Base-by-base conservation (phyloP, 2,888 invertebrate species). In the Mesorhabditis spiculigera region DNA sequence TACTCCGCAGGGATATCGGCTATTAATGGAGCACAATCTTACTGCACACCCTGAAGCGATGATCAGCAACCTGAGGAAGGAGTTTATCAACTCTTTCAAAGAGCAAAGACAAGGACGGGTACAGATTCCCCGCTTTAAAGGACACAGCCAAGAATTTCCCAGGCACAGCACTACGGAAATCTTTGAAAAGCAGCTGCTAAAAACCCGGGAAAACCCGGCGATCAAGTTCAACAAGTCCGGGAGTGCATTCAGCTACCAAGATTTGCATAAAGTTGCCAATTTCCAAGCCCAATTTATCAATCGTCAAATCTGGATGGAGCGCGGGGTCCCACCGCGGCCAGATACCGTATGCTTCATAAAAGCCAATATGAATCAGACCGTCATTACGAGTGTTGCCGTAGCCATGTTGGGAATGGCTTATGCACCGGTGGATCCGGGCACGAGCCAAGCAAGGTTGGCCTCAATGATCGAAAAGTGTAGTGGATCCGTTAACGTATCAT, bases 1-100 rank as follows among this genome's bases (percentile, higher is more conserved):
- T 45, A 75, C 78, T 6, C 75, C 71, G 0, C 66, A 71, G 4
- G 76, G 73, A 43, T 50, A 77, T 16, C 28, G 73, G 41, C 68
- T 84, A 42, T 68, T 75, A 10, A 63, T 83, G 4, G 83, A 84
- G 43, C 83, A 75, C 70, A 71, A 82, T 45, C 16, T 69, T 6
- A 66, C 67, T 5, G 67, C 67, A 13, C 81, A 79, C 67, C 62
- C 63, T 3, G 65, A 68, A 10, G 68, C 67, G 4, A 72, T 72
- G 4, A 77, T 84, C 28, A 63, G 75, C 41, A 67, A 63, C 63
- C 73, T 80, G 61, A 62, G 73, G 0, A 41, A 70, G 2, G 58
- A 50, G 8, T 50, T 50, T 50, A n/a, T 50, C 8, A 28, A 28
- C 28, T 28, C 28, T 28, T 28, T 28, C 28, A 28, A 28, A 28